phyloP scores from a whole-genome alignment of 2,888 invertebrate species.

The Nomada fucata region DNA sequence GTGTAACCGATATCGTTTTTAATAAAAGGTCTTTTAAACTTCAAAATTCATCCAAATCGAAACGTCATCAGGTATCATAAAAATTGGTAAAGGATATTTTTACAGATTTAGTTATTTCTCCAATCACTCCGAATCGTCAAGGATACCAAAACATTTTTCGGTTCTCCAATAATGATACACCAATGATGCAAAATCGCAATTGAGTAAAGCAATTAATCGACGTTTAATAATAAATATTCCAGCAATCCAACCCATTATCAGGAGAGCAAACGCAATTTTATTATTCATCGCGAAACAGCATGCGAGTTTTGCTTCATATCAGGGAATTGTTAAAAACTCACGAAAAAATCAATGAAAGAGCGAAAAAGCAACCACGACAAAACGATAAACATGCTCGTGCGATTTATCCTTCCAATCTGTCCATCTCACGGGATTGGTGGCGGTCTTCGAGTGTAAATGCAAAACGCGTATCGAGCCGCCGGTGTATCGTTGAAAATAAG shows the following conservation, averaged over 20 bases:
- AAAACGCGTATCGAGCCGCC: conserved; percentile 27
- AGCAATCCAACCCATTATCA: neutral
- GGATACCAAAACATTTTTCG: too few species aligned
- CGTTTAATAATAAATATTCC: neutral
- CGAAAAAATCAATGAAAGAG: neutral
- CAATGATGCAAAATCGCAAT: neutral
- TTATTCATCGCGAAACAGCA: neutral
- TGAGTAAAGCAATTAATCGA: neutral
- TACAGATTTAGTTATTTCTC: too few species aligned
- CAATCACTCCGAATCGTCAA: too few species aligned
- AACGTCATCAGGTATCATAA: neutral
- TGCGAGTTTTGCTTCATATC: neutral
- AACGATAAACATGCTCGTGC: conserved; percentile 17
- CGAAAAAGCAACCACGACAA: neutral
- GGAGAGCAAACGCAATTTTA: neutral
- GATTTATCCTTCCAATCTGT: conserved; percentile 38
- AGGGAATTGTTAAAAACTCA: neutral
- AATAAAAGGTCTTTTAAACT: neutral
- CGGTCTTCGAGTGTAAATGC: conserved; percentile 32
- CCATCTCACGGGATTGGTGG: conserved; percentile 8
- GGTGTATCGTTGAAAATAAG: conserved; percentile 30
- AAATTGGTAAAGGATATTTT: too few species aligned
- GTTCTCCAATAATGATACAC: neutral
- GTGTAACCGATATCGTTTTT: neutral
- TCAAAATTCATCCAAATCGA: neutral